These are phyloP conservation scores for Tigriopus californicus DNA, from an alignment of 2,888 invertebrate species.

Conservation along the genomic window DNA sequence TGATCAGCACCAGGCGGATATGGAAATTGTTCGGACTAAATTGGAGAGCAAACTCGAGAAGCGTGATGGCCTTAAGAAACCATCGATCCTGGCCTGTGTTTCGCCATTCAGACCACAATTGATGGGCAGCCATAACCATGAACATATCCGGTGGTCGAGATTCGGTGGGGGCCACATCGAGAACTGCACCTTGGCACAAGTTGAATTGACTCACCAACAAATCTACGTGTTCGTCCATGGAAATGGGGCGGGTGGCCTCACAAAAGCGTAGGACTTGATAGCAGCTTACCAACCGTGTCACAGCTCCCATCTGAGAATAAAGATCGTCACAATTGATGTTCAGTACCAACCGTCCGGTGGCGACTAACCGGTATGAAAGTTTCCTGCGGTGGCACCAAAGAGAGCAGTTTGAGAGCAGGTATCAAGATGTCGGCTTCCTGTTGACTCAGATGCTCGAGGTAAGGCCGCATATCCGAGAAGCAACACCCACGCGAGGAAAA, in stretches of 20 bases:
- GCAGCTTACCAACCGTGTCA: not conserved
- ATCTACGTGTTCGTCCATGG: not conserved
- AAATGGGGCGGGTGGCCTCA: not conserved
- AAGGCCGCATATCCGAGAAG: too few species aligned
- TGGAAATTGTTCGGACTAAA: conserved; percentile 74
- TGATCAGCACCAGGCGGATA: conserved; percentile 60
- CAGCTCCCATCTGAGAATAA: conserved; percentile 1
- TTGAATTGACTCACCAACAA: conserved; percentile 15
- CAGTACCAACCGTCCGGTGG: not conserved
- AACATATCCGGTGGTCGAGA: conserved; percentile 46
- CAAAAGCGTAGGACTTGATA: not conserved
- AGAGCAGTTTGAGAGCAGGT: too few species aligned
- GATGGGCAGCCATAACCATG: conserved; percentile 53
- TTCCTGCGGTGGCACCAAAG: too few species aligned
- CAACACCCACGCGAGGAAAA: too few species aligned
- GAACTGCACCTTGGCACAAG: not conserved
- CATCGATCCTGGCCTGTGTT: conserved; percentile 26
- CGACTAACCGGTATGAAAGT: too few species aligned
- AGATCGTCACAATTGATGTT: too few species aligned
- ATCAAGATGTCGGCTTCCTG: too few species aligned
- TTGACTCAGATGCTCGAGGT: too few species aligned
- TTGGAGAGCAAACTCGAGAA: conserved; percentile 50
- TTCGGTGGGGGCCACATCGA: not conserved
- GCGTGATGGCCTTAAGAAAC: conserved; percentile 29
- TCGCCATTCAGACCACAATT: conserved; percentile 38